Conservation (phyloP, 1,140 invertebrate genomes). For the Caerostris extrusa region DNA sequence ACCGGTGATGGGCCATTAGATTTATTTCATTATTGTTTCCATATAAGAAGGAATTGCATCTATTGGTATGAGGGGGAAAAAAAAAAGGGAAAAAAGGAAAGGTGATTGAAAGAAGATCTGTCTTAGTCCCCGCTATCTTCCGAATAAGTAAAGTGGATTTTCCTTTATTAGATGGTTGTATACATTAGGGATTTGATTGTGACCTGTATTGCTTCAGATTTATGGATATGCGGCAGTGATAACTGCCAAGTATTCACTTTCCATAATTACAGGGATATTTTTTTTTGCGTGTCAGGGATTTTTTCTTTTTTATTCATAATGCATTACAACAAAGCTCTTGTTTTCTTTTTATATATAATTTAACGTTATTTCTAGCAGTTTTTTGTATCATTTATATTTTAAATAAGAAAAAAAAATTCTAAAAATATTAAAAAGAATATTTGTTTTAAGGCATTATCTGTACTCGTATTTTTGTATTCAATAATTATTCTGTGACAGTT, state of each 20-base stretch:
- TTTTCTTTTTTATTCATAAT: background rate
- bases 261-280: background rate
- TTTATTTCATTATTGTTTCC: slow-evolving; percentile 73
- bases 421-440: too few species aligned
- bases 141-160: slow-evolving; percentile 61
- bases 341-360: too few species aligned
- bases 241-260: background rate
- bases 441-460: too few species aligned
- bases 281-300: background rate
- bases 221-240: background rate
- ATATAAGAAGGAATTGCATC: slow-evolving; percentile 45
- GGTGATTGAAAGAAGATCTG: slow-evolving; percentile 44
- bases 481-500: too few species aligned
- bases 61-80: slow-evolving; percentile 22
- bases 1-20: slow-evolving; percentile 72
- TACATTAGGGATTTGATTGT: slow-evolving; percentile 2
- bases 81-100: background rate
- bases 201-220: background rate
- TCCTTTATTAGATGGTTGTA: slow-evolving; percentile 53
- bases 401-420: too few species aligned
- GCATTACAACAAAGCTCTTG: too few species aligned
- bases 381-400: too few species aligned
- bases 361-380: too few species aligned
- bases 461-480: too few species aligned
- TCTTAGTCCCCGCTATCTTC: slow-evolving; percentile 12